Evolutionary conservation across 1,140 invertebrate genomes (phyloP).

Genomic region (Melipona quadrifasciata): DNA sequence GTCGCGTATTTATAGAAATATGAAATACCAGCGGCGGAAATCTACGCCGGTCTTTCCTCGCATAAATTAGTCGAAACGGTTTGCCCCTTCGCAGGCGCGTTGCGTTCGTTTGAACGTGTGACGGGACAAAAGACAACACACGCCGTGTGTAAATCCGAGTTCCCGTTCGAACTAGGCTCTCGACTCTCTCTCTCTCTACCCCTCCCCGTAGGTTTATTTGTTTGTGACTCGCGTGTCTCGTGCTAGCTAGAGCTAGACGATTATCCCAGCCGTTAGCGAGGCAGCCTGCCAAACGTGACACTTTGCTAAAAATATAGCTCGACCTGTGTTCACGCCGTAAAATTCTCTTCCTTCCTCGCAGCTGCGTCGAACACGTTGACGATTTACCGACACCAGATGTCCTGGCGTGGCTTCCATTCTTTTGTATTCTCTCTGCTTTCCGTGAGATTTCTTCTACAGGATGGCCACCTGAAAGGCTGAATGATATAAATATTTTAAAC

Average conservation of each 20-base stretch:
- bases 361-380: too few species aligned
- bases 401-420: too few species aligned
- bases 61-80: neutral
- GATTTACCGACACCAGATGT: too few species aligned
- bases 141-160: neutral
- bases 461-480: too few species aligned
- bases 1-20: conserved; percentile 13
- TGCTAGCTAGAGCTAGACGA: neutral
- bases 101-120: neutral
- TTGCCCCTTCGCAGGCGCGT: too few species aligned
- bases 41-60: neutral
- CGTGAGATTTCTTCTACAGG: too few species aligned
- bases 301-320: neutral
- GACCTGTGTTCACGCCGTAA: too few species aligned
- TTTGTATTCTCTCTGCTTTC: too few species aligned
- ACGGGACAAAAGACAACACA: neutral
- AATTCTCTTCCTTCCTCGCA: neutral
- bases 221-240: neutral
- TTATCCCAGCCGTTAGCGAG: neutral
- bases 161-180: neutral
- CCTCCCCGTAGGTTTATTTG: neutral
- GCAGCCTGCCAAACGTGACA: conserved; percentile 31
- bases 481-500: too few species aligned
- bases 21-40: neutral
- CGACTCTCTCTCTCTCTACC: too few species aligned